Conservation (phyloP, 2,113 vertebrate species). For the Empidonax traillii region DNA sequence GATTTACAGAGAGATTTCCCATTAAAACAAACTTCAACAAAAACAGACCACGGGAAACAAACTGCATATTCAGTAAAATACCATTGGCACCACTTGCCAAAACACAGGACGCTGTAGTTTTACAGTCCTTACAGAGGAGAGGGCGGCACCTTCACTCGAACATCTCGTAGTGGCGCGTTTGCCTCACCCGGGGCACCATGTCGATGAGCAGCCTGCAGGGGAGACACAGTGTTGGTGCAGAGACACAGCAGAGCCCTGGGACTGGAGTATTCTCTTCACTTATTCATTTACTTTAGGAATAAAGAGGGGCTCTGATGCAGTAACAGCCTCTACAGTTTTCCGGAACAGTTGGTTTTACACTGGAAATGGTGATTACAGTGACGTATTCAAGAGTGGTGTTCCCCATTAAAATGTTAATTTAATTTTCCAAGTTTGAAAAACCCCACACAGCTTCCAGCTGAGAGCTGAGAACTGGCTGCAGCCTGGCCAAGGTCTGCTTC, state of each 20-base stretch:
- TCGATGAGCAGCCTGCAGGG: constrained; percentile 86
- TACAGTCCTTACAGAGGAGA: constrained; percentile 1
- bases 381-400: background rate
- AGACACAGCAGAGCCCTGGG: background rate
- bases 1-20: constrained; percentile 56
- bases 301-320: background rate
- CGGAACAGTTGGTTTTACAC: background rate
- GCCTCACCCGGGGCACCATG: constrained; percentile 91
- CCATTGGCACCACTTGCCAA: constrained; percentile 65
- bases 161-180: constrained; percentile 94
- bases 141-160: constrained; percentile 84
- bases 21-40: constrained; percentile 50
- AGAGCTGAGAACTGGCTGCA: background rate
- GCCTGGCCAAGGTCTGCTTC: background rate
- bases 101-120: background rate
- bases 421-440: background rate
- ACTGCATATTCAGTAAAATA: constrained; percentile 53
- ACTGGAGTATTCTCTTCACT: background rate
- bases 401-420: background rate
- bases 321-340: background rate
- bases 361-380: background rate
- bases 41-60: constrained; percentile 62
- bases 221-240: background rate
- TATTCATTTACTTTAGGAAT: background rate
- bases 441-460: background rate